A percentile compares a stretch with the other conserved stretches of the same genome.
phyloP scores from a whole-genome alignment of 2,113 vertebrate genomes.

The Cnemophilus loriae region DNA sequence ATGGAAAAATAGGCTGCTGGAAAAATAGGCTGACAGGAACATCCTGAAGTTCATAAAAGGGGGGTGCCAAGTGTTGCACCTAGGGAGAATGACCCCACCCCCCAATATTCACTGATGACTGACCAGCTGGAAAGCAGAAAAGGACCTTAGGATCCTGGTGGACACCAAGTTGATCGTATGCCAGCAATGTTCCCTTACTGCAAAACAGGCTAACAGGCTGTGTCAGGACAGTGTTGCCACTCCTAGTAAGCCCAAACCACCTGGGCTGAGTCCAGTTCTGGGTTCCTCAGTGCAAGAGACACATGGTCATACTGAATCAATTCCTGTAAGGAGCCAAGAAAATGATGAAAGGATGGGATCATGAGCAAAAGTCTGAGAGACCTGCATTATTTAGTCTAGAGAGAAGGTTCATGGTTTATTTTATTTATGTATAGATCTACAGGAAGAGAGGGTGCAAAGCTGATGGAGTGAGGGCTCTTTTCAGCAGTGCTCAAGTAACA shows the following conservation, averaged over 20 bases:
- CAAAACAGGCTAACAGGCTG: not conserved
- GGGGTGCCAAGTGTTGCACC: not conserved
- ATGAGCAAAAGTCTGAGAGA: not conserved
- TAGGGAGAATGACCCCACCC: not conserved
- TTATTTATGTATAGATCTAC: not conserved
- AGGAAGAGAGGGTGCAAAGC: not conserved
- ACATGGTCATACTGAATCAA: not conserved
- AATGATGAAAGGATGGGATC: not conserved
- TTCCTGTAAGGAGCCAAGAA: not conserved
- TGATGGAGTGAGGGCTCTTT: not conserved
- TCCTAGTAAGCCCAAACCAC: not conserved
- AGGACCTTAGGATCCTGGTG: not conserved
- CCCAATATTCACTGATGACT: not conserved
- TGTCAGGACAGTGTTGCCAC: not conserved
- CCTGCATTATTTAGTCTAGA: not conserved
- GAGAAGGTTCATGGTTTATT: not conserved
- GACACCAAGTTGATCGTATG: not conserved
- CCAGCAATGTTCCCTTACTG: not conserved
- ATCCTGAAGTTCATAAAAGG: not conserved
- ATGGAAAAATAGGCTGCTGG: not conserved
- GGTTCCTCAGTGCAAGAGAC: not conserved
- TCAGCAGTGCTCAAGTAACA: not conserved
- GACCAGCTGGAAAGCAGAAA: not conserved
- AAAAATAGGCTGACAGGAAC: not conserved
- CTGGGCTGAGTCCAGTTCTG: too few species aligned